These are phyloP conservation scores for Whitmania pigra DNA, from an alignment of 1,140 invertebrate species.

Conservation along the genomic window DNA sequence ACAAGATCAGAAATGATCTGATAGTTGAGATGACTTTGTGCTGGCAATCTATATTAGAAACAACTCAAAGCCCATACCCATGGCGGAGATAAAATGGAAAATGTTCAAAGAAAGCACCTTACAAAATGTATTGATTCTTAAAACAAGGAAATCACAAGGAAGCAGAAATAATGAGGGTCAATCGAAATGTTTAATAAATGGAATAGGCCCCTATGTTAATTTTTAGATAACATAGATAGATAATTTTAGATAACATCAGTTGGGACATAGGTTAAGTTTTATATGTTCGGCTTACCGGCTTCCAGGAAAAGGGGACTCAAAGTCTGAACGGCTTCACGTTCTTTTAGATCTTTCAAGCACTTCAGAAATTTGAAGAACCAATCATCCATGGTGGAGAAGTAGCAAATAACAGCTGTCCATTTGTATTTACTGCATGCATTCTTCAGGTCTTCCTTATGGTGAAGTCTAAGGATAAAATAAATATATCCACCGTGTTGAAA, in stretches of 20 bases:
- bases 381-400: not conserved
- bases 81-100: too few relatives aligned
- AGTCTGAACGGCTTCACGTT: not conserved
- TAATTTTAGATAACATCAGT: not conserved
- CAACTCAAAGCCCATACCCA: too few relatives aligned
- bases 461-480: too few relatives aligned
- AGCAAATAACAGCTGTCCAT: too few relatives aligned
- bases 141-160: not conserved
- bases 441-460: too few relatives aligned
- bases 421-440: too few relatives aligned
- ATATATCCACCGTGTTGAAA: too few relatives aligned
- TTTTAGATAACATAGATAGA: not conserved
- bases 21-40: too few relatives aligned
- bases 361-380: constrained; percentile 6
- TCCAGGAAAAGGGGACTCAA: not conserved
- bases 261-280: not conserved
- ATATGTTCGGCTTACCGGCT: not conserved
- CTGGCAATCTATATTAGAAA: too few relatives aligned
- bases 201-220: not conserved
- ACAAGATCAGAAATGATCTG: too few relatives aligned
- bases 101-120: not conserved
- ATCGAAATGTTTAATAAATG: constrained; percentile 4
- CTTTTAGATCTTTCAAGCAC: constrained; percentile 1
- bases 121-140: not conserved
- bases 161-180: not conserved